A percentile compares a stretch with the other conserved stretches of the same genome.
phyloP scores from a whole-genome alignment of 2,797 vertebrate species.

The Tenualosa thibaudeaui region DNA sequence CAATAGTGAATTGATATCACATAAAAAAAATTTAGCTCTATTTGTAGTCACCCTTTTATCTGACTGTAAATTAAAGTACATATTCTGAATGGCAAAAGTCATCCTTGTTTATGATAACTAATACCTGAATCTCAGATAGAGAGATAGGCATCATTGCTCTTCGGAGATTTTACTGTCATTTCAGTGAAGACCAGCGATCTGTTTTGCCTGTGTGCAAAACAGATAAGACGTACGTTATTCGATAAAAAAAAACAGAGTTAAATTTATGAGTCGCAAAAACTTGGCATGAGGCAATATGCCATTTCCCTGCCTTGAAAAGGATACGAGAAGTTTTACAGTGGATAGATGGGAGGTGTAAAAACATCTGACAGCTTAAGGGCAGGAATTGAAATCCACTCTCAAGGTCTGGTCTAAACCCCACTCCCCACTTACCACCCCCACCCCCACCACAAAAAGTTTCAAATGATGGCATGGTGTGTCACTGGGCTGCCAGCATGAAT shows the following conservation, averaged over 20 bases:
- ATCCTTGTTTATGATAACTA: neutral
- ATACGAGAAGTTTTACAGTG: neutral
- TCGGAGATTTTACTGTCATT: neutral
- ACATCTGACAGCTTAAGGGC: constrained; percentile 11
- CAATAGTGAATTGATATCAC: too few relatives aligned
- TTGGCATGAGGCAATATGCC: neutral
- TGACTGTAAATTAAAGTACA: neutral
- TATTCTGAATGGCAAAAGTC: neutral
- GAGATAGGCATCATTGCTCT: neutral
- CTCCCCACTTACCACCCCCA: neutral
- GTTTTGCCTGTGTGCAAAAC: neutral
- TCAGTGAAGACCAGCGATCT: neutral
- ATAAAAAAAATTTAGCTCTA: too few relatives aligned
- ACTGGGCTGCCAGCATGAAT: neutral
- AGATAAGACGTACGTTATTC: neutral
- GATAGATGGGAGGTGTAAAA: constrained; percentile 11
- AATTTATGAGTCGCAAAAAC: neutral
- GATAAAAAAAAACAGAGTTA: neutral
- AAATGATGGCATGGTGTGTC: neutral
- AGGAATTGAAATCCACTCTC: neutral
- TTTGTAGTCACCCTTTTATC: too few relatives aligned
- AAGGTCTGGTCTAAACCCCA: neutral
- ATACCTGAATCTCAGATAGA: neutral
- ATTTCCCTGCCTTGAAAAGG: neutral
- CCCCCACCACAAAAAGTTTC: neutral